Conservation (phyloP, 2,113 vertebrate species). For the Ceratotherium simum region DNA sequence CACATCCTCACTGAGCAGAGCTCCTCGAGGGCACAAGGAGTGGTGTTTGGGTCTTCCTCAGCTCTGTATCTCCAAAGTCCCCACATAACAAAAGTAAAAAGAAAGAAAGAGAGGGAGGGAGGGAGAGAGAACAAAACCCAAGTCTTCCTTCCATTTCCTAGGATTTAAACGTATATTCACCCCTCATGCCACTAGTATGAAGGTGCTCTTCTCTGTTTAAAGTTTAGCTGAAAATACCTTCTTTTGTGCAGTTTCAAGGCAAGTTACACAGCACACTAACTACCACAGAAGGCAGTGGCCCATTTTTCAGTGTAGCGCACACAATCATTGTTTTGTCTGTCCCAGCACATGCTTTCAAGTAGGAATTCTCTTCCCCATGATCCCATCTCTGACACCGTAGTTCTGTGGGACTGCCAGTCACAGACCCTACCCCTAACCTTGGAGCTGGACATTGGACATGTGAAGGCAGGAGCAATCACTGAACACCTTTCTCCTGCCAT, state of each 20-base stretch:
- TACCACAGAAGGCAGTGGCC: not conserved
- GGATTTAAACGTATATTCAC: not conserved
- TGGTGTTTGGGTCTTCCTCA: not conserved
- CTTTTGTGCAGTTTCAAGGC: not conserved
- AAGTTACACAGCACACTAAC: not conserved
- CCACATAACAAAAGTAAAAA: no score
- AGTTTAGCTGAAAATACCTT: not conserved
- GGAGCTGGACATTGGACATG: not conserved
- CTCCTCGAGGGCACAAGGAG: not conserved
- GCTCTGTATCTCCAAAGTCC: not conserved
- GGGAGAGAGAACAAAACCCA: not conserved
- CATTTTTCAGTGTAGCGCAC: not conserved
- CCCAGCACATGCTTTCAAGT: not conserved
- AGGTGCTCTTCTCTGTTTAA: not conserved
- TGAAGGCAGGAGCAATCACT: not conserved
- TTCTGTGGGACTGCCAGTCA: not conserved
- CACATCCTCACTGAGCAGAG: not conserved
- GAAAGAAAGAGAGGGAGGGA: no score
- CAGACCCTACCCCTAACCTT: not conserved
- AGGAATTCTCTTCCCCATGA: not conserved
- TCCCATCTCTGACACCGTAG: not conserved
- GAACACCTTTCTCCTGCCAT: not conserved
- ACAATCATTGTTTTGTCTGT: not conserved
- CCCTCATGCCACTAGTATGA: not conserved
- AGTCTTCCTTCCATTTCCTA: no score